Conservation (phyloP, 2,113 vertebrate genomes). For the Neotragus moschatus region DNA sequence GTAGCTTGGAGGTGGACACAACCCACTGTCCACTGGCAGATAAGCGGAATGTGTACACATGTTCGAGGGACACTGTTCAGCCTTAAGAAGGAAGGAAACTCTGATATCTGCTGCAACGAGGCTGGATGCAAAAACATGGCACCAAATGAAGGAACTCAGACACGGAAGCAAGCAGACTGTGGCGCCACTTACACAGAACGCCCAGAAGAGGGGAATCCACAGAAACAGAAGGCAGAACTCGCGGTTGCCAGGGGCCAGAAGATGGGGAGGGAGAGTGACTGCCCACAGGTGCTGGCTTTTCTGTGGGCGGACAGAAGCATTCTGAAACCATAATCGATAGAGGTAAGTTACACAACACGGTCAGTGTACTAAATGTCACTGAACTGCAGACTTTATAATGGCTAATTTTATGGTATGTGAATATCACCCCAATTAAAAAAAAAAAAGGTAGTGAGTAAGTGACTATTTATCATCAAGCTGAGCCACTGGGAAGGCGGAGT, state of each 20-base stretch:
- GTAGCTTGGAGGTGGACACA: background rate
- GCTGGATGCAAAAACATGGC: no score
- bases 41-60: accelerated
- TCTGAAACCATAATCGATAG: background rate
- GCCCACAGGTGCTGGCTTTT: background rate
- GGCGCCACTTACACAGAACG: background rate
- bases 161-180: background rate
- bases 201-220: background rate
- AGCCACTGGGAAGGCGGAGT: background rate
- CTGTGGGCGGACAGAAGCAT: background rate
- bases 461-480: background rate
- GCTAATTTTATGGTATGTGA: background rate
- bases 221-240: background rate
- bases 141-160: background rate
- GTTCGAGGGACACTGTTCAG: accelerated
- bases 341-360: accelerated
- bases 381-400: background rate
- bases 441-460: background rate
- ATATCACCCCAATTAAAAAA: background rate
- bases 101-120: accelerated
- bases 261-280: background rate
- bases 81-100: background rate
- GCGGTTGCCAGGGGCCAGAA: background rate
- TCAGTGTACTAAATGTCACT: background rate
- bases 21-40: background rate